Conservation (phyloP, 2,797 vertebrate genomes). For the Crocodylus rhombifer region DNA sequence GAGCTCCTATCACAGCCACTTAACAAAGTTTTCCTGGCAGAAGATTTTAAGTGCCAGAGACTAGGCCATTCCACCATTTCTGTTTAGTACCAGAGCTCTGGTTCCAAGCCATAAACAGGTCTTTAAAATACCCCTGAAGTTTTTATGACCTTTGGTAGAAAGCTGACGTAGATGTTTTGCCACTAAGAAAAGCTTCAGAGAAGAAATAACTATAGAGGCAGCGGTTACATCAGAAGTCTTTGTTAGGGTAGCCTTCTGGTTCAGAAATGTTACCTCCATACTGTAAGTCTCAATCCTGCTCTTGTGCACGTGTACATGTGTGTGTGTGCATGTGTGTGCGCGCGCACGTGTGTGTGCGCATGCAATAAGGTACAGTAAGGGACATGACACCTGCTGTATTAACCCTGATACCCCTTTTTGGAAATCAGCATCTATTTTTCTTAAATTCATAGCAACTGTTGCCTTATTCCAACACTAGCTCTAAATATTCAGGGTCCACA, state of each 20-base stretch:
- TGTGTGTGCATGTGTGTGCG: no score
- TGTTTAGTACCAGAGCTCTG: not conserved
- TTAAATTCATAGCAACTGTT: not conserved
- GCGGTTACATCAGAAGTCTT: not conserved
- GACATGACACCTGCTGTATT: not conserved
- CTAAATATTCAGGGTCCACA: not conserved
- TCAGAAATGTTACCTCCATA: not conserved
- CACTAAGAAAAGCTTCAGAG: not conserved
- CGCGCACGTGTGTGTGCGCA: not conserved
- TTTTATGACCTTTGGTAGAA: not conserved
- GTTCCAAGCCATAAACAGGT: not conserved
- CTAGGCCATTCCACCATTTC: not conserved
- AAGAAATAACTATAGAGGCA: not conserved
- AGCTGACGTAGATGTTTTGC: not conserved
- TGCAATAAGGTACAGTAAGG: not conserved
- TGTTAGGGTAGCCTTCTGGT: not conserved
- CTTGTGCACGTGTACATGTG: not conserved
- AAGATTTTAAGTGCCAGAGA: not conserved
- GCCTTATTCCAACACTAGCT: not conserved
- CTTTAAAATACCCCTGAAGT: not conserved
- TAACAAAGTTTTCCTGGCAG: slow-evolving; percentile 3
- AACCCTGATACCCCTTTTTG: not conserved
- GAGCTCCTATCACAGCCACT: not conserved
- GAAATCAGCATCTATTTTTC: not conserved
- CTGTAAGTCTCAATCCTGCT: not conserved